phyloP scores from a whole-genome alignment of 2,113 vertebrate species.

The Climacteris rufus region DNA sequence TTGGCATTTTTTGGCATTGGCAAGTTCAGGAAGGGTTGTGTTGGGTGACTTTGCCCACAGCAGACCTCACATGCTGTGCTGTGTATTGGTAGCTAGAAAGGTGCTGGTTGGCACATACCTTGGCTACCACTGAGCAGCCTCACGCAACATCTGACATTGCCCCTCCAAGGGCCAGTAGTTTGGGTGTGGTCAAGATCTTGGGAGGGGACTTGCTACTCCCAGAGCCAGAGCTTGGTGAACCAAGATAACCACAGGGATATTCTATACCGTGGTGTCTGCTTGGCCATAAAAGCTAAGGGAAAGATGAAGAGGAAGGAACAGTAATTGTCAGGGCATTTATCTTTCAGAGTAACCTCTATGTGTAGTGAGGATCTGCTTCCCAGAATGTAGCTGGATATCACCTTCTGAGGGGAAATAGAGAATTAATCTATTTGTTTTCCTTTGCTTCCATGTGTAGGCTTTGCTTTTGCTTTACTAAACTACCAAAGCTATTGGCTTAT shows the following conservation, averaged over 20 bases:
- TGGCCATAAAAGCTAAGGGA: neutral
- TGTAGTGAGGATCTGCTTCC: fast-evolving
- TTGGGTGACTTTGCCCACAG: neutral
- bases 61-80: neutral
- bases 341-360: fast-evolving
- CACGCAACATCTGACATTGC: fast-evolving
- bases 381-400: neutral
- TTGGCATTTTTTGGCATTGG: neutral
- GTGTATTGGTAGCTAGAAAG: neutral
- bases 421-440: neutral
- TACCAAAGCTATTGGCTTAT: neutral
- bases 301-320: neutral
- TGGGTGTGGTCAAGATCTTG: neutral
- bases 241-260: neutral
- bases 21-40: neutral
- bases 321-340: neutral
- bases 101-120: neutral
- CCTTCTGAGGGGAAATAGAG: neutral
- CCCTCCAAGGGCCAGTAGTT: neutral
- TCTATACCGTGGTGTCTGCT: neutral
- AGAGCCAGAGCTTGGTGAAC: neutral
- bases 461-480: neutral
- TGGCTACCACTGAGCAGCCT: neutral
- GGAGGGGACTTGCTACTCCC: too few species aligned
- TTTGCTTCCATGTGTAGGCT: neutral